Conservation (phyloP, 2,113 vertebrate genomes). For the Zeus faber region DNA sequence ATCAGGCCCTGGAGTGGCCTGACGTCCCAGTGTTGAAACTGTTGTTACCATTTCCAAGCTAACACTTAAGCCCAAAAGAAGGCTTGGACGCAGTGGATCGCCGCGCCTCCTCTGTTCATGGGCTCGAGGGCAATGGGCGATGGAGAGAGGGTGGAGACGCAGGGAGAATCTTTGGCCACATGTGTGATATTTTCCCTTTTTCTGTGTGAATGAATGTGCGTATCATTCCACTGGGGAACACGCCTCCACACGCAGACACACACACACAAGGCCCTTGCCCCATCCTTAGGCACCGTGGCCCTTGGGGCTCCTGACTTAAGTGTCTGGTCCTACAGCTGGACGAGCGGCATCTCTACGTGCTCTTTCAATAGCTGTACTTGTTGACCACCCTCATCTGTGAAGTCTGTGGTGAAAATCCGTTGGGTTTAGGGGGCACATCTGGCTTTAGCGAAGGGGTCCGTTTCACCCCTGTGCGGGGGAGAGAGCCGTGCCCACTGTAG, state of each 20-base stretch:
- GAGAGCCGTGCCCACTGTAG: conserved; percentile 91
- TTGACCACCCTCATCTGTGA: conserved; percentile 91
- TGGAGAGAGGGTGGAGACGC: conserved; percentile 69
- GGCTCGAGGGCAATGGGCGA: conserved; percentile 48
- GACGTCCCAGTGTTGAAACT: conserved; percentile 62
- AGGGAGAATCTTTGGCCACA: conserved; percentile 88
- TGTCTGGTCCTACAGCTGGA: conserved; percentile 63
- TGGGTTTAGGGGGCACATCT: conserved; percentile 96
- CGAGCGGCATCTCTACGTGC: conserved; percentile 55
- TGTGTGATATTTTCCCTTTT: conserved; percentile 70
- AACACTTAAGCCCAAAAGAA: no score
- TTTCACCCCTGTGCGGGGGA: conserved; percentile 93
- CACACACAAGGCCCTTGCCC: conserved; percentile 42
- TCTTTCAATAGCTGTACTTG: conserved; percentile 92
- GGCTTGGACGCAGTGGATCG: conserved; percentile 37
- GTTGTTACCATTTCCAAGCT: conserved; percentile 26
- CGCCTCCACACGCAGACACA: conserved; percentile 56
- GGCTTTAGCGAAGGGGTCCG: conserved; percentile 95
- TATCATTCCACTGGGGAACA: conserved; percentile 57
- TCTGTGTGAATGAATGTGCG: conserved; percentile 54
- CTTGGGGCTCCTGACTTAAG: conserved; percentile 41
- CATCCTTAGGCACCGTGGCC: conserved; percentile 33
- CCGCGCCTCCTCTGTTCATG: conserved; percentile 37
- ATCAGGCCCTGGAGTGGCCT: conserved; percentile 22
- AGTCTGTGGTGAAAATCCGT: conserved; percentile 87